Base-by-base conservation (phyloP, 2,113 vertebrate genomes). In the Muntiacus muntjak region DNA sequence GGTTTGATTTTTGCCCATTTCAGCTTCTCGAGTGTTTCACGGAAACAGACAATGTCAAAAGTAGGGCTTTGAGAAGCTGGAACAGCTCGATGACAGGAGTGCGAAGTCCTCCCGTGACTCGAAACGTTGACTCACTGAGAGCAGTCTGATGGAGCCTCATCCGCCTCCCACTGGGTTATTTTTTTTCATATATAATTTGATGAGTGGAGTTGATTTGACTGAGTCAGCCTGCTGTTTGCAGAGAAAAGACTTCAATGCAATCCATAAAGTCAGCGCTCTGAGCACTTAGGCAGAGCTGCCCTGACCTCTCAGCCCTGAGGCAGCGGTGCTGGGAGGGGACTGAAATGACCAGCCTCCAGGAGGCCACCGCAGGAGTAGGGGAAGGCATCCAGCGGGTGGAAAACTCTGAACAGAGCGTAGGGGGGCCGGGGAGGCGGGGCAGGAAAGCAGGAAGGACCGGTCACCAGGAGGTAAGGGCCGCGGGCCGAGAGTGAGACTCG, bases 401-500 rank as follows among this genome's bases (percentile, higher is more conserved):
- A 26, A n/a, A 82, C 62, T 36, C 81, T 1, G 57, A 40, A 8
- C 52, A 5, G 1, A n/a, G 3, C 5, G 1, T 21, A 78, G 40
- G 36, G 54, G 40, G 36, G 3, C 52, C 3, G 40, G 40, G n/a
- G 28, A 23, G 7, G 16, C 19, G 2, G 11, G 13, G 21, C 6
- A 17, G 7, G 5, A 43, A 19, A 40, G 25, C 40, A 83, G 45
- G 25, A 83, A 60, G 45, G 83, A 40, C 47, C 16, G 36, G 54
- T 57, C 36, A 30, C 5, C 93, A 52, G 19, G 47, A 89, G 40
- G 23, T 2, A 26, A 47, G 74, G 74, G 43, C 74, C 3, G 1
- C 1, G 3, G 11, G 25, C 13, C 1, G 1, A 28, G 13, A 25
- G 1, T 26, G 40, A 76, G 71, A 25, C 7, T 2, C 74, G 7